Evolutionary conservation across 2,113 vertebrate species (phyloP).

Genomic region (Brachyhypopomus gauderio): DNA sequence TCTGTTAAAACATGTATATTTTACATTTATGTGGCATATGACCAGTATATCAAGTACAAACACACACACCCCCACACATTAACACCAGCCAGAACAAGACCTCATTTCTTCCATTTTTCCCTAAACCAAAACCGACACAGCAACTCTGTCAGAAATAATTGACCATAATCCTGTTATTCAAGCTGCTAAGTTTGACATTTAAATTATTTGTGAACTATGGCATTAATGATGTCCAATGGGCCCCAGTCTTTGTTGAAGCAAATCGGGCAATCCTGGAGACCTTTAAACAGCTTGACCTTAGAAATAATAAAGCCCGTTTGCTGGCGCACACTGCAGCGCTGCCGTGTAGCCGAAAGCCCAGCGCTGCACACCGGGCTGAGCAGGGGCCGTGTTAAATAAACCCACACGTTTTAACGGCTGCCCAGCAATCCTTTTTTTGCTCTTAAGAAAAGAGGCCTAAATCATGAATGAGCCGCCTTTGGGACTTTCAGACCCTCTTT

Average conservation of each 20-base stretch:
- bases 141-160: slow-evolving; percentile 63
- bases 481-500: not conserved
- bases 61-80: slow-evolving; percentile 9
- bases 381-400: not conserved
- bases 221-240: slow-evolving; percentile 63
- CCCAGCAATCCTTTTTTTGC: not conserved
- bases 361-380: not conserved
- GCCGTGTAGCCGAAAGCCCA: not conserved
- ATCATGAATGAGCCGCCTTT: slow-evolving; percentile 26
- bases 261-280: slow-evolving; percentile 59
- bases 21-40: not conserved
- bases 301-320: slow-evolving; percentile 50
- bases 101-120: slow-evolving; percentile 42
- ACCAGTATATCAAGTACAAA: not conserved
- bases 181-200: slow-evolving; percentile 65
- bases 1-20: not conserved
- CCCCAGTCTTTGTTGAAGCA: slow-evolving; percentile 56
- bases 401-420: slow-evolving; percentile 16
- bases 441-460: slow-evolving; percentile 7
- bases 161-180: slow-evolving; percentile 66
- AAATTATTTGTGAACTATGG: slow-evolving; percentile 67
- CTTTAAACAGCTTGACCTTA: slow-evolving; percentile 64
- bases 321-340: slow-evolving; percentile 33
- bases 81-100: slow-evolving; percentile 20
- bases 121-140: slow-evolving; percentile 59